Evolutionary conservation across 2,797 vertebrate species (phyloP).

Genomic region (Bovichtus diacanthus): DNA sequence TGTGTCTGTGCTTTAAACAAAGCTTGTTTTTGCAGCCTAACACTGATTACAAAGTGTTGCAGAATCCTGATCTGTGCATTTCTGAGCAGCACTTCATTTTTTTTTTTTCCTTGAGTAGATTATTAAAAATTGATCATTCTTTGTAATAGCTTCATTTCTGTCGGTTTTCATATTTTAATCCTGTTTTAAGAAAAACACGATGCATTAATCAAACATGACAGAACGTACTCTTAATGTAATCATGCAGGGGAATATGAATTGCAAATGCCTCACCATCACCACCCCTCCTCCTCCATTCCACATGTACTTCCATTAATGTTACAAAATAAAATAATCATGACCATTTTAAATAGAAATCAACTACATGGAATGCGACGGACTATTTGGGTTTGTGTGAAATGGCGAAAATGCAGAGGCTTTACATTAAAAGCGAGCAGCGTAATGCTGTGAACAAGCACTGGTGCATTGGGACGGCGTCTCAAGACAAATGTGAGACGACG

Average conservation of each 20-base stretch:
- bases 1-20: slow-evolving; percentile 77
- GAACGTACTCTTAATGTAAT: slow-evolving; percentile 98
- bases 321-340: slow-evolving; percentile 97
- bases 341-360: slow-evolving; percentile 89
- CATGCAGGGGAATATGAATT: slow-evolving; percentile 96
- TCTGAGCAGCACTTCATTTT: slow-evolving; percentile 82
- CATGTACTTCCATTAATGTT: slow-evolving; percentile 94
- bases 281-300: slow-evolving; percentile 67
- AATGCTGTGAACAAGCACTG: slow-evolving; percentile 65
- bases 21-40: slow-evolving; percentile 74
- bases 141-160: slow-evolving; percentile 94
- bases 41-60: slow-evolving; percentile 85
- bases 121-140: slow-evolving; percentile 94
- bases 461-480: slow-evolving; percentile 65
- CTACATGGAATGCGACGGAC: slow-evolving; percentile 83
- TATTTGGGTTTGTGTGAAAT: slow-evolving; percentile 83
- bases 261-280: slow-evolving; percentile 88
- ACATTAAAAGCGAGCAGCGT: slow-evolving; percentile 69
- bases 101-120: slow-evolving; percentile 82
- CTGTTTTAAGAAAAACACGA: slow-evolving; percentile 95
- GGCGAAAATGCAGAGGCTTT: slow-evolving; percentile 75
- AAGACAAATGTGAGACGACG: slow-evolving; percentile 79
- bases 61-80: slow-evolving; percentile 85
- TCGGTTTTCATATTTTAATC: slow-evolving; percentile 94
- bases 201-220: slow-evolving; percentile 98